phyloP scores from a whole-genome alignment of 2,888 invertebrate species.

The Epiblema foenella region DNA sequence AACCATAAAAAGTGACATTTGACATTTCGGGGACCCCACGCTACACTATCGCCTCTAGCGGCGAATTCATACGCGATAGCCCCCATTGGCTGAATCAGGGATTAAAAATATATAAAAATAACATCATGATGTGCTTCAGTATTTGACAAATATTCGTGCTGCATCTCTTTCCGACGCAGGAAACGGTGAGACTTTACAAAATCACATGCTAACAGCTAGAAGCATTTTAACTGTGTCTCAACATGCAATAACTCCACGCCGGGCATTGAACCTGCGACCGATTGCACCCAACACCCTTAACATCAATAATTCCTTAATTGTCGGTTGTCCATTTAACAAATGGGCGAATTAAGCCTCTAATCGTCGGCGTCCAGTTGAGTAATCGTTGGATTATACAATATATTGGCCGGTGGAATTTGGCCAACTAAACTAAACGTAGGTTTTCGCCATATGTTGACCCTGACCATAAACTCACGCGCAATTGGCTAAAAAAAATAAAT shows the following conservation, averaged over 20 bases:
- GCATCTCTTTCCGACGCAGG: not conserved
- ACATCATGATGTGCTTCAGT: not conserved
- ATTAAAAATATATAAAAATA: not conserved
- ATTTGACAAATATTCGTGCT: not conserved
- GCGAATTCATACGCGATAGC: no score
- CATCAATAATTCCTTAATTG: slow-evolving; percentile 10
- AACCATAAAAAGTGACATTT: no score
- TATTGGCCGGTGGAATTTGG: slow-evolving; percentile 70
- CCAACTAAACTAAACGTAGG: slow-evolving; percentile 58
- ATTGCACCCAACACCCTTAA: not conserved
- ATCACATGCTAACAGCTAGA: not conserved
- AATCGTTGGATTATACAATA: slow-evolving; percentile 50
- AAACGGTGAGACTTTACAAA: slow-evolving; percentile 1
- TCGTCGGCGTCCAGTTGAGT: slow-evolving; percentile 45
- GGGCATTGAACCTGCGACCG: slow-evolving; percentile 19
- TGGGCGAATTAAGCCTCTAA: slow-evolving; percentile 1
- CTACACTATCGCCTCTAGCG: no score
- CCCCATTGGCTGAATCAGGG: no score
- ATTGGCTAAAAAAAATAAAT: slow-evolving; percentile 51
- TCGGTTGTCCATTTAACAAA: not conserved
- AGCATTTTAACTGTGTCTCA: slow-evolving; percentile 10
- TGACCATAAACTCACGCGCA: slow-evolving; percentile 70
- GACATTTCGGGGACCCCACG: no score
- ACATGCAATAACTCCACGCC: slow-evolving; percentile 16
- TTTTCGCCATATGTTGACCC: slow-evolving; percentile 83